Evolutionary conservation across 2,113 vertebrate genomes (phyloP), one percentile per base, ranked within the genome.

Genomic region (Brachirus orientalis): DNA sequence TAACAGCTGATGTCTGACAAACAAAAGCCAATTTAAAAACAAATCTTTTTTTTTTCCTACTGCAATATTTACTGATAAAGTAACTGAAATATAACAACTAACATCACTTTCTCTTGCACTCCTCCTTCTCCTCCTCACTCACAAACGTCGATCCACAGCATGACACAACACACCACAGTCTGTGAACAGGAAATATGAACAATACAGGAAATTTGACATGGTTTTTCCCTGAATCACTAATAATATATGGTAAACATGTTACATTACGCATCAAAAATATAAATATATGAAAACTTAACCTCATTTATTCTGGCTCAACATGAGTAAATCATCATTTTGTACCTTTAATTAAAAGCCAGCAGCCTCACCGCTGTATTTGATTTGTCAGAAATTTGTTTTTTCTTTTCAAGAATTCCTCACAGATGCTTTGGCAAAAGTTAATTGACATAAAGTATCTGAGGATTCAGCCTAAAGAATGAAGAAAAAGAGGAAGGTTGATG

Each of bases 141-240:
- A 28, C 7, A 54, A 46, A 16, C 44, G 48, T 7, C 1, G 54
- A 11, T 41, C 12, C 28, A 46, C 1, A n/a, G n/a, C n/a, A n/a
- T n/a, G 8, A 41, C 2, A 20, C 17, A 19, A 47, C 7, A 47
- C 50, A 55, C n/a, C 17, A 72, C 10, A 44, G 1, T 5, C 16
- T n/a, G 18, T 37, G n/a, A 2, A 13, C 7, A 51, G 6, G 0
- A 63, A 22, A 36, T 28, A 20, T 14, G 13, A 20, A 48, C 44
- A 43, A 12, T 12, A 16, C 11, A n/a, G 1, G 6, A 2, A 4
- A 44, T 17, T 17, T 20, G 3, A 44, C 33, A 7, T 36, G 40
- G 12, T 64, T 54, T 55, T 10, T 56, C 59, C 64, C 64, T 57
- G 46, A 53, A 76, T 35, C 45, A 64, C 60, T 59, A 17, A 7